A percentile compares a stretch with the other conserved stretches of the same genome.
Conservation (phyloP, 1,140 invertebrate genomes). For the Battus philenor region DNA sequence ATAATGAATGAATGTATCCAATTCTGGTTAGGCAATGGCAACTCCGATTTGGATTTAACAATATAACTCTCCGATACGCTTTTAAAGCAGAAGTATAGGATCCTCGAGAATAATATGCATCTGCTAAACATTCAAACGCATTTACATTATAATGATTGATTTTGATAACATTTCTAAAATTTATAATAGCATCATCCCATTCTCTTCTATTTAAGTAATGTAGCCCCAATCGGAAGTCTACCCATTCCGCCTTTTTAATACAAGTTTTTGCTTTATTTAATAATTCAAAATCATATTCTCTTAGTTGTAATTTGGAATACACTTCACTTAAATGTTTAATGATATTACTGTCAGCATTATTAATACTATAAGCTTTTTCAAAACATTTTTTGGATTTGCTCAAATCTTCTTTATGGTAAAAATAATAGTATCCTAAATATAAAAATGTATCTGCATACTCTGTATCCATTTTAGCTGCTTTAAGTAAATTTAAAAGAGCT, state of each 20-base stretch:
- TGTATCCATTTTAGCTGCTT: slow-evolving; percentile 85
- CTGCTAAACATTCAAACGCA: slow-evolving; percentile 91
- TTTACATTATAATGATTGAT: slow-evolving; percentile 82
- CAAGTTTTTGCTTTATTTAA: slow-evolving; percentile 78
- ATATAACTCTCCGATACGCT: slow-evolving; percentile 86
- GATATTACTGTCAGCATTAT: slow-evolving; percentile 80
- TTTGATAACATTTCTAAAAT: slow-evolving; percentile 86
- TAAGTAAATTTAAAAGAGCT: slow-evolving; percentile 80
- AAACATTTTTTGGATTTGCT: slow-evolving; percentile 87
- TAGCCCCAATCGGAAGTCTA: slow-evolving; percentile 87
- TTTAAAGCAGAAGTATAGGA: slow-evolving; percentile 90
- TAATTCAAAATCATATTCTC: slow-evolving; percentile 82
- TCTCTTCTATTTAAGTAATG: slow-evolving; percentile 85
- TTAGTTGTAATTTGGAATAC: slow-evolving; percentile 82
- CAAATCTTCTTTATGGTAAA: slow-evolving; percentile 76
- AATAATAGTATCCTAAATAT: slow-evolving; percentile 86
- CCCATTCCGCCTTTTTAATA: slow-evolving; percentile 79
- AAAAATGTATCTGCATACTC: slow-evolving; percentile 84
- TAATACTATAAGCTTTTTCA: slow-evolving; percentile 87
- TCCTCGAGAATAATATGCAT: slow-evolving; percentile 89
- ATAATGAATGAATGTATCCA: slow-evolving; percentile 85
- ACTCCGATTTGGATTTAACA: slow-evolving; percentile 80
- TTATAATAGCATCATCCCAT: slow-evolving; percentile 83
- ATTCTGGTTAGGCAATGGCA: slow-evolving; percentile 88
- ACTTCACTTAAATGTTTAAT: slow-evolving; percentile 85